These are phyloP conservation scores for Panzeria rudis DNA, from an alignment of 2,888 invertebrate species.

Conservation along the genomic window DNA sequence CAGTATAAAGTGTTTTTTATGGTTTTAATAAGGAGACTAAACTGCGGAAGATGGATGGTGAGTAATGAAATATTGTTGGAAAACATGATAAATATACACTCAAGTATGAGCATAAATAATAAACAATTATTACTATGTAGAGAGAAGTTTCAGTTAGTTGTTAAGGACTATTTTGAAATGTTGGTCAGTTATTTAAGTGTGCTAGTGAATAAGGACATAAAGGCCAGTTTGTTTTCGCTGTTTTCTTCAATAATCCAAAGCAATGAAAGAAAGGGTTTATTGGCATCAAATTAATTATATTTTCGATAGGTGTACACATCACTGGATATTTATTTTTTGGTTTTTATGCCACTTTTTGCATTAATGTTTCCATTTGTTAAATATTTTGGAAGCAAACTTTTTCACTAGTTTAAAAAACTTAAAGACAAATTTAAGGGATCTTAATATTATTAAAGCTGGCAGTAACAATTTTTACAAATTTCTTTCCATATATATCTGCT, in stretches of 20 bases:
- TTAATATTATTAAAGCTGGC: too few species aligned
- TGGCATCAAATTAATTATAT: neutral
- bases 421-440: too few species aligned
- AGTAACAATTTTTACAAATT: too few species aligned
- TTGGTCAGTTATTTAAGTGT: constrained; percentile 8
- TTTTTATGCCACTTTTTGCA: too few species aligned
- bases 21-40: constrained; percentile 34
- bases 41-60: constrained; percentile 33
- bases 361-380: too few species aligned
- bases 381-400: too few species aligned
- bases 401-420: too few species aligned
- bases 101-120: constrained; percentile 39
- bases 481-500: too few species aligned
- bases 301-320: neutral
- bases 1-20: constrained; percentile 28
- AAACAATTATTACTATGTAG: constrained; percentile 19
- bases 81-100: constrained; percentile 37
- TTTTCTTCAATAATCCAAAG: neutral
- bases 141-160: neutral
- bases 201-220: neutral
- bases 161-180: neutral
- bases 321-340: too few species aligned
- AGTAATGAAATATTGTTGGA: constrained; percentile 48
- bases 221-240: neutral
- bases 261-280: too few species aligned